These are phyloP conservation scores for Engraulis encrasicolus DNA, from an alignment of 2,113 vertebrate genomes.

Conservation along the genomic window DNA sequence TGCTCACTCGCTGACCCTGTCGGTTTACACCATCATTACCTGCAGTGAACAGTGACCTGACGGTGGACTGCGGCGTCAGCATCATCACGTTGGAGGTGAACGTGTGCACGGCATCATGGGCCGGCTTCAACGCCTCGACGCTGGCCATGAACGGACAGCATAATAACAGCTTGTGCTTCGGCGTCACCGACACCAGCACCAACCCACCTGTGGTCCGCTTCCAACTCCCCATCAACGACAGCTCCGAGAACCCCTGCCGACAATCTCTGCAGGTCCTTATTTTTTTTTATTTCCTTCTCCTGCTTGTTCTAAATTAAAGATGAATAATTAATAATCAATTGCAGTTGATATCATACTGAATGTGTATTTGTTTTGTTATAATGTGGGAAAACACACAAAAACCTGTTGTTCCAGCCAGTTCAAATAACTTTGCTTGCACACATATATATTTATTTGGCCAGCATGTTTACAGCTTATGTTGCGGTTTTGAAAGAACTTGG, in stretches of 20 bases:
- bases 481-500: too few species aligned
- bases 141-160: conserved; percentile 76
- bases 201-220: conserved; percentile 71
- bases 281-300: too few species aligned
- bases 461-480: too few species aligned
- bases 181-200: conserved; percentile 60
- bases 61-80: conserved; percentile 66
- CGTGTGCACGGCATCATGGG: conserved; percentile 75
- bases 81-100: conserved; percentile 74
- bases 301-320: neutral
- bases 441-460: too few species aligned
- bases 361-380: too few species aligned
- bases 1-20: neutral
- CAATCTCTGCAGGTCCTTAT: conserved; percentile 69
- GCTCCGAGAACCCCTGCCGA: conserved; percentile 69
- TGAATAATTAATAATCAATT: too few species aligned
- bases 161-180: conserved; percentile 63
- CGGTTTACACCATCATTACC: too few species aligned
- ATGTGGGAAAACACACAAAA: too few species aligned
- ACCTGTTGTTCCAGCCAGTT: too few species aligned
- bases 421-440: too few species aligned
- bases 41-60: conserved; percentile 72
- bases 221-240: conserved; percentile 73
- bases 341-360: too few species aligned
- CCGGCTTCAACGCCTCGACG: conserved; percentile 63